Percentiles rank a stretch among this genome's conserved stretches.
Conservation (phyloP, 2,888 invertebrate species). For the Eupithecia subumbrata region DNA sequence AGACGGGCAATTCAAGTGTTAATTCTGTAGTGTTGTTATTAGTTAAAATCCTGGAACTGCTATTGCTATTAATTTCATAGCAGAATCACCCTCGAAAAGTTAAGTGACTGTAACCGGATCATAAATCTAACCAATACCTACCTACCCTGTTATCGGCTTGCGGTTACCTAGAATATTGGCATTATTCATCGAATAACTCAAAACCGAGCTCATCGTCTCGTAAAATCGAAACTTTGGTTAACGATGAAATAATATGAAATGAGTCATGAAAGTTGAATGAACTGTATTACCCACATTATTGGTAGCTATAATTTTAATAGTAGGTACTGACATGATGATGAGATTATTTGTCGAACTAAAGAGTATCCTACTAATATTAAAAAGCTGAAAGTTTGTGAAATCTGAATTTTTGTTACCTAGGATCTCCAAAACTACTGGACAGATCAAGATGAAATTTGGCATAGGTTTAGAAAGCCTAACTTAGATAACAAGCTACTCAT, state of each 20-base stretch:
- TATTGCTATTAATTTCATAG: background rate
- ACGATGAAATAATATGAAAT: background rate
- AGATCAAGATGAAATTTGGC: too few relatives aligned
- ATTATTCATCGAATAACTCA: conserved; percentile 26
- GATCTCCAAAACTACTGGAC: too few relatives aligned
- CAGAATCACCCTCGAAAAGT: background rate
- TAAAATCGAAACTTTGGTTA: conserved; percentile 25
- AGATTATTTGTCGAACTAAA: too few relatives aligned
- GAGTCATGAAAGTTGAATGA: background rate
- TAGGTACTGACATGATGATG: too few relatives aligned
- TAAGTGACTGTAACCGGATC: conserved; percentile 27
- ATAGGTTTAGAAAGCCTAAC: too few relatives aligned
- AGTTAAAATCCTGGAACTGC: background rate
- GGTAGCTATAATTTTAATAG: too few relatives aligned
- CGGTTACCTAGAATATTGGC: conserved; percentile 27
- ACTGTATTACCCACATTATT: background rate
- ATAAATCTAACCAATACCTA: conserved; percentile 6
- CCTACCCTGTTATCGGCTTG: conserved; percentile 23
- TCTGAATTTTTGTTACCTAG: too few relatives aligned
- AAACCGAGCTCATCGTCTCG: conserved; percentile 24
- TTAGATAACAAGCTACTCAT: too few relatives aligned
- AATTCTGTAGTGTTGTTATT: background rate
- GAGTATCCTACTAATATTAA: too few relatives aligned
- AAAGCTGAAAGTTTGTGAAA: too few relatives aligned
- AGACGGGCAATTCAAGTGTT: background rate